Evolutionary conservation across 2,888 invertebrate genomes (phyloP), one percentile per base, ranked within the genome.

Genomic region (Lampropteryx suffumata): DNA sequence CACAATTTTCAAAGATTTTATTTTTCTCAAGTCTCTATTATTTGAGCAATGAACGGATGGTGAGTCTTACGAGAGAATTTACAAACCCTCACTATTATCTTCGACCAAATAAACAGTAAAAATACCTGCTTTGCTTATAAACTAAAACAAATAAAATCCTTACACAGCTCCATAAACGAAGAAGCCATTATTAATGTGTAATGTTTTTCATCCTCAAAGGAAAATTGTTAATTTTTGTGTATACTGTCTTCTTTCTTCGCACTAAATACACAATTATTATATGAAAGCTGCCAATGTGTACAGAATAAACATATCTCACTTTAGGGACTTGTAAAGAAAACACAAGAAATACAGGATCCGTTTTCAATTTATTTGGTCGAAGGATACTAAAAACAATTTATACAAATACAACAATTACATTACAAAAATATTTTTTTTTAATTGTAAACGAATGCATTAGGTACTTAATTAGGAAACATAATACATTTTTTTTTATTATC

Each of bases 101-200:
- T 53, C 53, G 53, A 53, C 53, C 53, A 53, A 53, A 53, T 53
- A 53, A 53, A 53, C 13, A 28, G 44, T 30, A 39, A 52, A 33
- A 35, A 36, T 21, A 28, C 30, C 39, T 43, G 44, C 29, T 48
- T 41, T 3, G 21, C 42, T 42, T 40, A 47, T 7, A 41, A 35
- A 36, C 48, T 43, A 52, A 30, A 44, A 41, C 13, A 46, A 36
- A 37, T 4, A 28, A 39, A 37, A 36, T 10, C 32, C 1, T 12
- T 27, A 26, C 14, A 21, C 1, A 17, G 11, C 10, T 11, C 7
- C 35, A 26, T n/a, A n/a, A n/a, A n/a, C n/a, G 17, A 3, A 27
- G 9, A 32, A 14, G 17, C 27, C 39, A 12, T 26, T 26, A 13
- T 41, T 3, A 9, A 12, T 12, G 27, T 33, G 26, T 12, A 13